Percentiles rank a stretch among this genome's conserved stretches.
Conservation (phyloP, 2,797 vertebrate species). For the Parotocinclus haroldoi region DNA sequence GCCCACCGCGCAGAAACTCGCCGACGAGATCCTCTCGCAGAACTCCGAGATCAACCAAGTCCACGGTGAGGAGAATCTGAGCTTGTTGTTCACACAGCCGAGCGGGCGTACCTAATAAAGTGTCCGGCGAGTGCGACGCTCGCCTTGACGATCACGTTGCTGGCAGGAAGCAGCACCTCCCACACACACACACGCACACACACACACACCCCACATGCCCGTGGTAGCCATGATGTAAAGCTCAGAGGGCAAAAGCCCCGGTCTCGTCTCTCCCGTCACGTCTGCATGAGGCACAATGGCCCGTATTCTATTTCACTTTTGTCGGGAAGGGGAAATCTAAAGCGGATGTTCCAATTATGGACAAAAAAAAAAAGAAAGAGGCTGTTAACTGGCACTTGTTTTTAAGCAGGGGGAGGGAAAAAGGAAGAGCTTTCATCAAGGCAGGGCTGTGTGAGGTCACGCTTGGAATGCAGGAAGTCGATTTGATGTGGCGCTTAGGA, state of each 20-base stretch:
- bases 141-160: too few species aligned
- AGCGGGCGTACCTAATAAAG: too few species aligned
- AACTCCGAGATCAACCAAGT: constrained; percentile 99
- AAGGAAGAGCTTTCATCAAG: constrained; percentile 44
- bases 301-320: constrained; percentile 46
- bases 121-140: too few species aligned
- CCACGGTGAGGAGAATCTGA: constrained; percentile 92
- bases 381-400: constrained; percentile 24
- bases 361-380: neutral
- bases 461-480: constrained; percentile 47
- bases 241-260: constrained; percentile 52
- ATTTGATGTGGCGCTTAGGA: constrained; percentile 47
- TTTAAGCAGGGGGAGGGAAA: neutral
- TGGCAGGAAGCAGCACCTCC: too few species aligned
- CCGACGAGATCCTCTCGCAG: constrained; percentile 96
- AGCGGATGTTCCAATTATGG: constrained; percentile 47
- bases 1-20: constrained; percentile 95
- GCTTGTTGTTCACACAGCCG: too few species aligned
- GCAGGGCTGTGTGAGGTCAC: constrained; percentile 40
- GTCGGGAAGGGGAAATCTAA: constrained; percentile 44
- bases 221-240: constrained; percentile 20
- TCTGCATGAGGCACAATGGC: constrained; percentile 33
- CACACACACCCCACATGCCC: neutral
- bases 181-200: too few species aligned
- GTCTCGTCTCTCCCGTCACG: constrained; percentile 17